A percentile compares a stretch with the other conserved stretches of the same genome.
Conservation (phyloP, 2,888 invertebrate species). For the Sturmia bella region DNA sequence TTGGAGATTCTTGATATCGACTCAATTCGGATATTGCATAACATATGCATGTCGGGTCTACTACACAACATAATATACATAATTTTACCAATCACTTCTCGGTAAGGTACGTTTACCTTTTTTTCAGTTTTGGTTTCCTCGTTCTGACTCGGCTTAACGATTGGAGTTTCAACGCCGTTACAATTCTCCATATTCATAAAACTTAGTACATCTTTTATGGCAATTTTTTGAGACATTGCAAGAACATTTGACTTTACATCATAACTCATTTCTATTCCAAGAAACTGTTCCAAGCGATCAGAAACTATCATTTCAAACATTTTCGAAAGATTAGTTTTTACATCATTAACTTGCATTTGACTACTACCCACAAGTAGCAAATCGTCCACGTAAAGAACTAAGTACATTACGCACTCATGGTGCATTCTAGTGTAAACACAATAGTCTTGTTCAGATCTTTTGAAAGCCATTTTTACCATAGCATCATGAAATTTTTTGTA, state of each 20-base stretch:
- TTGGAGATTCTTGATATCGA: slow-evolving; percentile 55
- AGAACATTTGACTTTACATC: slow-evolving; percentile 7
- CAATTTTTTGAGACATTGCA: slow-evolving; percentile 24
- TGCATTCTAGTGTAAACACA: slow-evolving; percentile 4
- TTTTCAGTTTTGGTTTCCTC: not conserved
- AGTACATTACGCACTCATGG: not conserved
- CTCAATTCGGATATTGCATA: slow-evolving; percentile 54
- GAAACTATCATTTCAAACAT: slow-evolving; percentile 31
- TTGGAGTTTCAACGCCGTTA: slow-evolving; percentile 37
- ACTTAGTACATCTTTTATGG: slow-evolving; percentile 48
- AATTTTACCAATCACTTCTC: slow-evolving; percentile 49
- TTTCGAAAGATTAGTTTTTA: not conserved
- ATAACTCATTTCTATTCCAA: slow-evolving; percentile 47
- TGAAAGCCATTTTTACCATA: not conserved
- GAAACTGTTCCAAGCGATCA: slow-evolving; percentile 47
- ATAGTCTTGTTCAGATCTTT: not conserved
- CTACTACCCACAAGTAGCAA: not conserved
- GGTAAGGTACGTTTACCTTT: slow-evolving; percentile 35
- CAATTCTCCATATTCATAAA: slow-evolving; percentile 15
- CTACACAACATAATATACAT: slow-evolving; percentile 53
- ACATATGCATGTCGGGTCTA: slow-evolving; percentile 53
- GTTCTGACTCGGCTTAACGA: slow-evolving; percentile 1
- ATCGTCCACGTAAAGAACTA: slow-evolving; percentile 7
- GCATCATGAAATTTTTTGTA: slow-evolving; percentile 4
- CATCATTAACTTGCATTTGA: slow-evolving; percentile 2